Conservation (phyloP, 2,113 vertebrate species). For the Fregetta grallaria region DNA sequence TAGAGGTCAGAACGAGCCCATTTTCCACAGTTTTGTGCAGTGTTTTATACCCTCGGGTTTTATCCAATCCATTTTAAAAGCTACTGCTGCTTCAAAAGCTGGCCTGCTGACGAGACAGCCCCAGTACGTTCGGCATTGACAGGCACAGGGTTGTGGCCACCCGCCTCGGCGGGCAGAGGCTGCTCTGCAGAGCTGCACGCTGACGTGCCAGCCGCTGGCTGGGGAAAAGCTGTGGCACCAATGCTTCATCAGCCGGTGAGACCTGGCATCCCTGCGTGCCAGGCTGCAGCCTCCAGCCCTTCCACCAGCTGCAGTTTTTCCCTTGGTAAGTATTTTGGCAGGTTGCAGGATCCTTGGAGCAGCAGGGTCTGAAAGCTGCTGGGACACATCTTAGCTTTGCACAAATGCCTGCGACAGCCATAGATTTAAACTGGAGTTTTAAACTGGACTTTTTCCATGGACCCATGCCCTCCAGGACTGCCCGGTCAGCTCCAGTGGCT, state of each 20-base stretch:
- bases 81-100: neutral
- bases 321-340: neutral
- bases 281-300: neutral
- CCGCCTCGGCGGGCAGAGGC: neutral
- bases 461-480: fast-evolving
- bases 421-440: neutral
- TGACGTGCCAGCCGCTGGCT: fast-evolving
- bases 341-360: neutral
- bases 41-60: neutral
- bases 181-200: fast-evolving
- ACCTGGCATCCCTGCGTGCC: neutral
- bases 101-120: neutral
- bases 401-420: neutral
- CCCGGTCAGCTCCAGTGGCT: neutral
- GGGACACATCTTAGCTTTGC: neutral
- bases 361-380: neutral
- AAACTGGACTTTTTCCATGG: neutral
- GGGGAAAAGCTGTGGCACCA: neutral
- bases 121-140: fast-evolving
- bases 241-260: fast-evolving
- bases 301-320: neutral
- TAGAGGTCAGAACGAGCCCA: neutral
- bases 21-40: neutral
- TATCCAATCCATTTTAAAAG: neutral
- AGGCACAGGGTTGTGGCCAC: neutral